Percentiles rank a stretch among this genome's conserved stretches.
phyloP scores from a whole-genome alignment of 2,888 invertebrate genomes.

The Nematopogon swammerdamellus region DNA sequence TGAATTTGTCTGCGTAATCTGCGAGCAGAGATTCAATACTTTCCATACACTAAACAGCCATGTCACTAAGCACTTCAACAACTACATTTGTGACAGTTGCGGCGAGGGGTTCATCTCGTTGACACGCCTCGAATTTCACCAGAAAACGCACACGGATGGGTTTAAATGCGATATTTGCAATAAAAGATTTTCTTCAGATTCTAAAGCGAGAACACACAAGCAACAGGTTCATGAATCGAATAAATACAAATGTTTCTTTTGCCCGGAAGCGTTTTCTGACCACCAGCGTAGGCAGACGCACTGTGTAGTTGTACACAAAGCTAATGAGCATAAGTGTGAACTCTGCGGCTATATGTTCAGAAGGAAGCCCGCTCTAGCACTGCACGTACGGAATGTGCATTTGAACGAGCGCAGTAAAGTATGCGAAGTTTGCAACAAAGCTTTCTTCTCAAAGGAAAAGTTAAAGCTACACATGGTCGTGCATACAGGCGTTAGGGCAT shows the following conservation, averaged over 20 bases:
- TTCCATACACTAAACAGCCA: background rate
- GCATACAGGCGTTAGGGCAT: slow-evolving; percentile 22
- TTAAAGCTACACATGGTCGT: slow-evolving; percentile 24
- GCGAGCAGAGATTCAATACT: background rate
- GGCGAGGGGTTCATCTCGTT: background rate
- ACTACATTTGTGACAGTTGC: slow-evolving; percentile 2
- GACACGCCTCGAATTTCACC: background rate
- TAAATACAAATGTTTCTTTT: background rate
- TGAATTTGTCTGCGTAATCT: slow-evolving; percentile 1
- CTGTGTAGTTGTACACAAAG: background rate
- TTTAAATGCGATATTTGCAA: background rate
- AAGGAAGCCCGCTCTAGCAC: background rate
- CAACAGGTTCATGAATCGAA: too few species aligned
- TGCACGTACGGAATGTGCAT: slow-evolving; percentile 13
- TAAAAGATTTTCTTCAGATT: background rate
- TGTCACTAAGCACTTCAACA: background rate
- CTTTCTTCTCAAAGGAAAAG: slow-evolving; percentile 21
- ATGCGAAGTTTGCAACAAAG: slow-evolving; percentile 21
- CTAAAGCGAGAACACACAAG: too few species aligned
- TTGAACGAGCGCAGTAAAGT: slow-evolving; percentile 19
- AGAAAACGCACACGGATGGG: background rate
- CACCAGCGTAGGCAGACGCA: background rate
- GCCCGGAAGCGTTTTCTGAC: background rate
- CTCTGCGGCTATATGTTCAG: background rate
- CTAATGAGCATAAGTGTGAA: background rate